Conservation (phyloP, 2,113 vertebrate species). For the Tupaia chinensis region DNA sequence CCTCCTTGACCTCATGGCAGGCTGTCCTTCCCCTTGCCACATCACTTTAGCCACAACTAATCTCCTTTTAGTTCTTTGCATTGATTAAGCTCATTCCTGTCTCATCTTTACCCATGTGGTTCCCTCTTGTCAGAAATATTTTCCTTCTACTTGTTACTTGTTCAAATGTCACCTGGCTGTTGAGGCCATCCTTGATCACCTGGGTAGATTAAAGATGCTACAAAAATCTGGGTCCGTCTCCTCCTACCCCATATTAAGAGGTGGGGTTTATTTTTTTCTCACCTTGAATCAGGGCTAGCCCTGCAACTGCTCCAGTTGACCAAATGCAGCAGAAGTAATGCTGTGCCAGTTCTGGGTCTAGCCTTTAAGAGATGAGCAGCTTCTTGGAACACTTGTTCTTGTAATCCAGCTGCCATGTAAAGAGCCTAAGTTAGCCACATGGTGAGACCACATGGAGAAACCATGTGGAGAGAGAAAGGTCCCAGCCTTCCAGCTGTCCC, state of each 20-base stretch:
- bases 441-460: background rate
- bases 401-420: background rate
- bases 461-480: background rate
- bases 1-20: background rate
- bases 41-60: no score
- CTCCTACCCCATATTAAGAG: background rate
- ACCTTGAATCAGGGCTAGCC: background rate
- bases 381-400: background rate
- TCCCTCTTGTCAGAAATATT: background rate
- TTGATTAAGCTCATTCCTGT: background rate
- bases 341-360: background rate
- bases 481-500: background rate
- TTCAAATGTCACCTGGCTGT: background rate
- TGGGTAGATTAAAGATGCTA: background rate
- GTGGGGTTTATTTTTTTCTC: background rate
- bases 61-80: background rate
- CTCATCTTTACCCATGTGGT: background rate
- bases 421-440: background rate
- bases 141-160: conserved; percentile 22
- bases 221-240: background rate
- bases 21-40: background rate
- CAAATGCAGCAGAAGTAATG: background rate
- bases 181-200: background rate
- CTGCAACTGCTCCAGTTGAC: background rate
- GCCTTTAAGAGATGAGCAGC: background rate